A percentile compares a stretch with the other conserved stretches of the same genome.
These are phyloP conservation scores for Therioaphis trifolii DNA, from an alignment of 2,888 invertebrate species.

Conservation along the genomic window DNA sequence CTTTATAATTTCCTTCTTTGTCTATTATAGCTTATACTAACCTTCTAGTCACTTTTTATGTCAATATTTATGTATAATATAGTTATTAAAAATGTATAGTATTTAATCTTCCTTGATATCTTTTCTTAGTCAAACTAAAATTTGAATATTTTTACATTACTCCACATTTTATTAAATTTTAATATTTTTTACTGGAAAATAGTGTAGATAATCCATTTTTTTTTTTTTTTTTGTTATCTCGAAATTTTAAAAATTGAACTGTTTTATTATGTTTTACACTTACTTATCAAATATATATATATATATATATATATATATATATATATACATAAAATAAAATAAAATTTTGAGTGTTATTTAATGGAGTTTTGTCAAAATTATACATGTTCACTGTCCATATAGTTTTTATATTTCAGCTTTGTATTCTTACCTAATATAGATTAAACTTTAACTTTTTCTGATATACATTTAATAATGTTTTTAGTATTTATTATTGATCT, in stretches of 20 bases:
- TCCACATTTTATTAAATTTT: slow-evolving; percentile 2
- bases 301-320: neutral
- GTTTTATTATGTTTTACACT: neutral
- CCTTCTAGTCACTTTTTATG: slow-evolving; percentile 44
- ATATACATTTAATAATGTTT: too few species aligned
- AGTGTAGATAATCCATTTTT: neutral
- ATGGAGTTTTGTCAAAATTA: too few species aligned
- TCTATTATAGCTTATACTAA: slow-evolving; percentile 28
- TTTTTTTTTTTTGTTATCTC: neutral
- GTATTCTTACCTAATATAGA: too few species aligned
- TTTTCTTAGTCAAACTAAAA: slow-evolving; percentile 6
- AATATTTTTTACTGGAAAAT: neutral
- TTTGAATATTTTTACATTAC: slow-evolving; percentile 13
- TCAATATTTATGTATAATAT: slow-evolving; percentile 27
- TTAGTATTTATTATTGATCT: too few species aligned
- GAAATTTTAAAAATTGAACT: neutral
- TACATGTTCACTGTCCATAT: too few species aligned
- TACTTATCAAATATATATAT: too few species aligned
- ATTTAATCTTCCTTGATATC: slow-evolving; percentile 9
- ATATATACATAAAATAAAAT: neutral
- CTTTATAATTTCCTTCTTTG: slow-evolving; percentile 18
- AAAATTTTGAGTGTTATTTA: too few species aligned
- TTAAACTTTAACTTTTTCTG: too few species aligned
- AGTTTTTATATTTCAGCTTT: too few species aligned
- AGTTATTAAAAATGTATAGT: slow-evolving; percentile 3